Evolutionary conservation across 2,113 vertebrate species (phyloP).

Genomic region (Bubalus kerabau): DNA sequence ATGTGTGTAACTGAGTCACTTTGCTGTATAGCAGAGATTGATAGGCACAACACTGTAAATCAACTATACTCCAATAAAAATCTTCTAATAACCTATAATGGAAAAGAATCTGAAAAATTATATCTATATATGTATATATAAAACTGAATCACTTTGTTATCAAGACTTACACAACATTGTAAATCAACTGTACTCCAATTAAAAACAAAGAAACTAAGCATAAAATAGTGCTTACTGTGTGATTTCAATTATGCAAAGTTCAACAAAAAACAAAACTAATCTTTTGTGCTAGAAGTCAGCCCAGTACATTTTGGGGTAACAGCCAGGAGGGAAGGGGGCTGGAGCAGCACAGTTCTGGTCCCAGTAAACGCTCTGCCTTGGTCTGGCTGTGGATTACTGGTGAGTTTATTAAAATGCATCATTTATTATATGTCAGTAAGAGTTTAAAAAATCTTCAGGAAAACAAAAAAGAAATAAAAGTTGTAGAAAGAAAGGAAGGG

Average conservation of each 20-base stretch:
- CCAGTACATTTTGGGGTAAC: accelerated
- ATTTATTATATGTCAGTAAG: background rate
- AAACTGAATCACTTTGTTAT: background rate
- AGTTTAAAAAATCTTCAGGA: background rate
- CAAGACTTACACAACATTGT: background rate
- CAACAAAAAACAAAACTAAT: background rate
- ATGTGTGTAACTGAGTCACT: background rate
- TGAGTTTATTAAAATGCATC: background rate
- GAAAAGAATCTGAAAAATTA: background rate
- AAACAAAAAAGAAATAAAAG: background rate
- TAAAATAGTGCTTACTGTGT: background rate
- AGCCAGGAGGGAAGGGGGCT: background rate
- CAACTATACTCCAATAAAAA: background rate
- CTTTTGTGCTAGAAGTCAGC: background rate
- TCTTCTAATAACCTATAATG: background rate
- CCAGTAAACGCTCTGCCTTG: background rate
- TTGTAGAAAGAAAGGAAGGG: background rate
- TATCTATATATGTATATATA: background rate
- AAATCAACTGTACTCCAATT: background rate
- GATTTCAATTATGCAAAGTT: background rate
- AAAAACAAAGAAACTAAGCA: background rate
- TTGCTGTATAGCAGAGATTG: background rate
- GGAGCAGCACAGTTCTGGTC: accelerated
- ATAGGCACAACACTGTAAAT: background rate
- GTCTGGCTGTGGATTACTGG: background rate